Evolutionary conservation across 2,797 vertebrate genomes (phyloP).

Genomic region (Anguilla anguilla): DNA sequence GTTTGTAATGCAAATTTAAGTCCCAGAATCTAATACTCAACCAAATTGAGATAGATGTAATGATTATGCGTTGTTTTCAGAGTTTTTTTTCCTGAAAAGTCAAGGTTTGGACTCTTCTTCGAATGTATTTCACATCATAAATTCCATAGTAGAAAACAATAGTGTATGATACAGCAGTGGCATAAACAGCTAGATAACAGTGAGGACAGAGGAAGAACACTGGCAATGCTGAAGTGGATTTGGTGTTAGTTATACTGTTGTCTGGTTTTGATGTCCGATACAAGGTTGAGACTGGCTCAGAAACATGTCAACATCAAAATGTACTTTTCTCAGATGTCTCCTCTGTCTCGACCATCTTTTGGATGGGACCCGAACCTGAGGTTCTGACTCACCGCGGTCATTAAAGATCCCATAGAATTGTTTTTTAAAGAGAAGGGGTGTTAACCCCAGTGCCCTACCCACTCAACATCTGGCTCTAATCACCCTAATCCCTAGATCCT

Average conservation of each 20-base stretch:
- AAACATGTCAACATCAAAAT: neutral
- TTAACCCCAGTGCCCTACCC: neutral
- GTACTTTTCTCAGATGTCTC: neutral
- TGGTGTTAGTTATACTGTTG: neutral
- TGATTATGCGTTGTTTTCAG: neutral
- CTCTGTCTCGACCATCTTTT: neutral
- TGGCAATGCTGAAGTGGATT: no score
- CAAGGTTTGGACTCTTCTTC: neutral
- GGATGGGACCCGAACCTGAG: neutral
- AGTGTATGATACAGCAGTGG: no score
- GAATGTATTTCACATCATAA: no score
- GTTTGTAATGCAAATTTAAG: neutral
- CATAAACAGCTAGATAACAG: no score
- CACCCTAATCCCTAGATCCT: neutral
- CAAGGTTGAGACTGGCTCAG: neutral
- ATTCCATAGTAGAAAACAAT: no score
- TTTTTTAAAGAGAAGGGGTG: neutral
- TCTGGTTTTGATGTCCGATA: neutral
- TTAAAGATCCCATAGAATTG: neutral
- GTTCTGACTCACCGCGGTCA: neutral
- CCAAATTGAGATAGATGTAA: neutral
- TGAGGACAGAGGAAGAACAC: neutral
- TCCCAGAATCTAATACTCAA: neutral
- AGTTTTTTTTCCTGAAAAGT: neutral
- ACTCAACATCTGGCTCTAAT: neutral